These are phyloP conservation scores for Xanthorhoe designata DNA, from an alignment of 2,888 invertebrate species.

Conservation along the genomic window DNA sequence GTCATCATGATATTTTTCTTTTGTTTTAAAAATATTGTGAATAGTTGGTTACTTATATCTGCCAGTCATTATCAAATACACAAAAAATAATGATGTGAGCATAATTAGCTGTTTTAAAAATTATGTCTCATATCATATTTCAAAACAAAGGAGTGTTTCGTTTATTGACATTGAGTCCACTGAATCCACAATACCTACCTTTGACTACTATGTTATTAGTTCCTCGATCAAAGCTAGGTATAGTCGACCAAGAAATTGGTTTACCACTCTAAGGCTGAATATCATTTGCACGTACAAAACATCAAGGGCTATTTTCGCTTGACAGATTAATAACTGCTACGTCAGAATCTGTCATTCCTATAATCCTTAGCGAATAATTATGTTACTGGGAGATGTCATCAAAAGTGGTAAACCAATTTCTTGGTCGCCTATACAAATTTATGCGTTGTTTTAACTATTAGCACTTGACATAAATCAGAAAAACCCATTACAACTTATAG, in stretches of 20 bases:
- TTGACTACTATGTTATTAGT: background rate
- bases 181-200: background rate
- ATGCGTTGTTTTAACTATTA: background rate
- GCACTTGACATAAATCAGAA: background rate
- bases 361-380: no score
- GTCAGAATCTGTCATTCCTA: no score
- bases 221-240: background rate
- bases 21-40: background rate
- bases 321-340: no score
- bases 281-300: no score
- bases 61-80: background rate
- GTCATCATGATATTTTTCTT: background rate
- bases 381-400: no score
- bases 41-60: background rate
- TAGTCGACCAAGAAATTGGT: no score
- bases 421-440: no score
- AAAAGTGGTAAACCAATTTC: no score
- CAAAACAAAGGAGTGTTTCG: slow-evolving; percentile 1
- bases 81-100: background rate
- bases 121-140: slow-evolving; percentile 1
- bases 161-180: background rate
- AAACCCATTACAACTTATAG: background rate
- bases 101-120: background rate
- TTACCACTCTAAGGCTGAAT: no score
- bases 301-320: no score